These are phyloP conservation scores for Chloroceryle aenea DNA, from an alignment of 2,113 vertebrate species.

Conservation along the genomic window DNA sequence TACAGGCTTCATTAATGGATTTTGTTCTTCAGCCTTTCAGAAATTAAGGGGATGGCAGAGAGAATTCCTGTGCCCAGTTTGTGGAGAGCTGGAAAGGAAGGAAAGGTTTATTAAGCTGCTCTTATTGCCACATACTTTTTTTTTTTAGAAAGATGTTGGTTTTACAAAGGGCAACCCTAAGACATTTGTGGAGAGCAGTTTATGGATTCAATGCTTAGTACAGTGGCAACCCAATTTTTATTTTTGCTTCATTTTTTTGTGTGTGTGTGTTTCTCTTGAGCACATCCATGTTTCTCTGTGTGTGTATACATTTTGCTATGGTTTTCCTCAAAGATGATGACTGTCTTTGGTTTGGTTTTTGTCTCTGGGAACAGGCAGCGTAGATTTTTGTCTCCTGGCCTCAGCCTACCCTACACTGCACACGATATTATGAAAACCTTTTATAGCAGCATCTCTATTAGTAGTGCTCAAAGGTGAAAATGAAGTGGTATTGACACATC, in stretches of 20 bases:
- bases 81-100: neutral
- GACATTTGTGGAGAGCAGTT: neutral
- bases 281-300: neutral
- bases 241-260: neutral
- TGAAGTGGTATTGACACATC: neutral
- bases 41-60: neutral
- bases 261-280: neutral
- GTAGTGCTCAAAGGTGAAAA: neutral
- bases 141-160: neutral
- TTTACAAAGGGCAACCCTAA: neutral
- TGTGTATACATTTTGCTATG: neutral
- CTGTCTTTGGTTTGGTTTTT: neutral
- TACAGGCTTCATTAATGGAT: neutral
- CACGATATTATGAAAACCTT: neutral
- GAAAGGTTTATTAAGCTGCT: neutral
- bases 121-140: neutral
- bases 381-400: neutral
- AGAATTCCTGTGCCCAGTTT: neutral
- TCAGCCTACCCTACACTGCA: neutral
- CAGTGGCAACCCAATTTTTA: neutral
- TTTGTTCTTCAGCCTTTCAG: neutral
- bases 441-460: neutral
- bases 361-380: neutral
- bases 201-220: rapidly evolving
- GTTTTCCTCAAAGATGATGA: neutral